These are phyloP conservation scores for rat (Rattus norvegicus) DNA, from an alignment of 2,113 vertebrate species.

Conservation along the genomic window GRCr8 NC_086025.1:125733501-125734000, in stretches of 20 bases:
- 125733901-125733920: constrained; percentile 95
- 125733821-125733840: constrained; percentile 85
- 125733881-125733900: constrained; percentile 92
- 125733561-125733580: constrained; percentile 85
- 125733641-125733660: constrained; percentile 57
- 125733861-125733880: constrained; percentile 90
- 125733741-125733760: constrained; percentile 83
- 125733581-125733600: constrained; percentile 85
- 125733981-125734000: constrained; percentile 92
- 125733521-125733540: constrained; percentile 90
- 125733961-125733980: constrained; percentile 87
- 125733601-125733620: constrained; percentile 78
- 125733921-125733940: constrained; percentile 88
- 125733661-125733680: background rate
- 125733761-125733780: constrained; percentile 81
- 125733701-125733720: constrained; percentile 60
- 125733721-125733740: constrained; percentile 72
- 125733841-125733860: constrained; percentile 85
- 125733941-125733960: constrained; percentile 90
- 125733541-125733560: constrained; percentile 86
- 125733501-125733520: constrained; percentile 86
- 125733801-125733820: constrained; percentile 72
- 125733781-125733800: constrained; percentile 86
- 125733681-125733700: background rate
- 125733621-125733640: constrained; percentile 71